Base-by-base conservation (phyloP, 2,797 vertebrate genomes). In the Typhlichthys eigenmanni region DNA sequence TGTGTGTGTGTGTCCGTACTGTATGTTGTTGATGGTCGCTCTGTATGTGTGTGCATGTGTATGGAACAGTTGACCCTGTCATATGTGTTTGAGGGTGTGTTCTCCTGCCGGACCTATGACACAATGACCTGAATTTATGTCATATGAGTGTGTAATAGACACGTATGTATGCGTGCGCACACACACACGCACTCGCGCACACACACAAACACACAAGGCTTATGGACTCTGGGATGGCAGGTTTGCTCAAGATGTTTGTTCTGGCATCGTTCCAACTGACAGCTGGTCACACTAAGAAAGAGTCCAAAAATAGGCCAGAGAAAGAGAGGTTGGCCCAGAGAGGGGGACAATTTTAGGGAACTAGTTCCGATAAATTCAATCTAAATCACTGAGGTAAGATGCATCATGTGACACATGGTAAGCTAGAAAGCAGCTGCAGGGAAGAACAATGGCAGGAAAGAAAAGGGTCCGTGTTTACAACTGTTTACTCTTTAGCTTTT, bases 201-300 rank as follows among this genome's bases (percentile, higher is more conserved):
- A 58, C 58, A 63, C 43, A 13, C 47, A 45, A 38, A 52, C 61
- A 24, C n/a, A 29, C 62, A 38, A 67, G 62, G 60, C 69, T 66
- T 45, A 64, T 64, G 73, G 68, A 80, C 78, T 66, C 49, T 45
- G 78, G 69, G 58, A 82, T 71, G 81, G 75, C 76, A 85, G 84
- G 86, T 86, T 90, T 86, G 73, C 64, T 76, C 85, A 83, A 84
- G 83, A 82, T 87, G 87, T 88, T 89, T 88, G 77, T 62, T 10
- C 78, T 88, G 87, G 84, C 78, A 1, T 11, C 0, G 1, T 58
- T 86, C 77, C 88, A 88, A 64, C 73, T 58, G 57, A 45, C 71
- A 74, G 64, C 71, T 68, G 62, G 66, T 76, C 65, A 64, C 58
- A 50, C 76, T 69, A 57, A 54, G 69, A 65, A 68, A 57, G 68